Conservation (phyloP, 2,113 vertebrate genomes). For the Toxostoma redivivum region DNA sequence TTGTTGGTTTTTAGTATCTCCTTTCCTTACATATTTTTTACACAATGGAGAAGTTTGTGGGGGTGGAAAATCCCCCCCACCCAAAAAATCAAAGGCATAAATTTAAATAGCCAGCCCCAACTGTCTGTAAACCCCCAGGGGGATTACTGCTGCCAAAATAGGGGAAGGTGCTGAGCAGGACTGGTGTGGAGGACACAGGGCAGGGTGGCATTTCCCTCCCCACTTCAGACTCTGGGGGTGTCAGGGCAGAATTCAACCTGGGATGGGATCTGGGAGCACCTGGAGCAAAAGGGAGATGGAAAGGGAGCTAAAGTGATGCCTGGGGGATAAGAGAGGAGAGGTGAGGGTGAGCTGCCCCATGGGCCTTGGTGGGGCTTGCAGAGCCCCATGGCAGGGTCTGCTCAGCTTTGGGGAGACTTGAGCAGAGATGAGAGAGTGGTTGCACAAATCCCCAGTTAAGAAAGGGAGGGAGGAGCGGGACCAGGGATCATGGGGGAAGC, state of each 20-base stretch:
- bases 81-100: not conserved
- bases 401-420: not conserved
- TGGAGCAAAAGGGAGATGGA: not conserved
- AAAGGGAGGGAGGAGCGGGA: not conserved
- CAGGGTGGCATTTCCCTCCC: not conserved
- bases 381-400: fast-evolving
- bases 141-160: not conserved
- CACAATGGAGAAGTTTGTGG: not conserved
- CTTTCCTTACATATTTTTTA: not conserved
- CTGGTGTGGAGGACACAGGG: not conserved
- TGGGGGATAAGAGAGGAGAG: not conserved
- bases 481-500: not conserved
- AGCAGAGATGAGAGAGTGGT: not conserved
- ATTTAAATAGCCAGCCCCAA: not conserved
- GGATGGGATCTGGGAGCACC: not conserved
- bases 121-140: not conserved
- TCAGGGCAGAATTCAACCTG: not conserved
- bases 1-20: constrained; percentile 29
- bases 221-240: fast-evolving
- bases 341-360: not conserved
- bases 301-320: not conserved
- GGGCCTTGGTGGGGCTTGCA: not conserved
- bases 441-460: not conserved
- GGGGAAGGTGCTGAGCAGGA: not conserved
- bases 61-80: no score